These are phyloP conservation scores for Ranitomeya variabilis DNA, from an alignment of 2,113 vertebrate genomes.

Conservation along the genomic window DNA sequence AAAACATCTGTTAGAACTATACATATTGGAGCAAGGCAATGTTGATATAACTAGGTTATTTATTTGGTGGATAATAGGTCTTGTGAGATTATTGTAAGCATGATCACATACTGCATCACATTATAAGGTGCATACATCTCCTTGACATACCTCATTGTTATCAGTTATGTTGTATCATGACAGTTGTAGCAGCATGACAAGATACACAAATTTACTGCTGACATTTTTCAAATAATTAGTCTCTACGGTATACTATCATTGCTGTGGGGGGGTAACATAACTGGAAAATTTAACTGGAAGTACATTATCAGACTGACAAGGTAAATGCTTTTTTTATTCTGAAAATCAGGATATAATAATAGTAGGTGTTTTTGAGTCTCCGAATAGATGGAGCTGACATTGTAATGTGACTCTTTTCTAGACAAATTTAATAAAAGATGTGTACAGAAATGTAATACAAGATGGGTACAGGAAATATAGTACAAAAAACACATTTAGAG, in stretches of 20 bases:
- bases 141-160: neutral
- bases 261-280: neutral
- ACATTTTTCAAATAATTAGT: constrained; percentile 1
- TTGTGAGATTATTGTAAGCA: neutral
- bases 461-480: no score
- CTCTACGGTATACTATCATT: neutral
- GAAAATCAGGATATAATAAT: neutral
- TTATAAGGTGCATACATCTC: neutral
- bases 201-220: neutral
- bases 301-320: neutral
- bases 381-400: no score
- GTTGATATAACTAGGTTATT: neutral
- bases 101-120: neutral
- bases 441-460: no score
- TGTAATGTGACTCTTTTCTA: no score
- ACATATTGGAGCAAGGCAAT: no score
- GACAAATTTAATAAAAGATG: no score
- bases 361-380: neutral
- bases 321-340: neutral
- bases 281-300: neutral
- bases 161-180: neutral
- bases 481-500: no score
- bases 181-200: neutral
- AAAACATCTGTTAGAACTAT: neutral
- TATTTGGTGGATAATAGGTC: neutral